Base-by-base conservation (phyloP, 92 coral and sea anemone genomes). In the Porites evermanni region DNA sequence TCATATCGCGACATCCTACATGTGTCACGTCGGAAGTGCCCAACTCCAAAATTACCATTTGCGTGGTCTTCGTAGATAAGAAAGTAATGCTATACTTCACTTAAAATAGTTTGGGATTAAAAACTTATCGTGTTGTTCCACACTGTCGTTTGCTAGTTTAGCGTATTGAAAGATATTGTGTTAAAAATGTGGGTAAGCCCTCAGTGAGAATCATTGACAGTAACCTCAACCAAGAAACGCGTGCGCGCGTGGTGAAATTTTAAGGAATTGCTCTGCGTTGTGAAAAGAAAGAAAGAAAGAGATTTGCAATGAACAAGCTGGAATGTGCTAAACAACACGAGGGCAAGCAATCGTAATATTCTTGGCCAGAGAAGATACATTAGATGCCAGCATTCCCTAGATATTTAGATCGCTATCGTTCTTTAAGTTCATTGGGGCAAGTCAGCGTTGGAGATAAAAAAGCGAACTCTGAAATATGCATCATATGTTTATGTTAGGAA, bases 41-140 rank as follows among this genome's bases (percentile, higher is more conserved):
- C 64, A n/a, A 65, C 19, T 74, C 87, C 52, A 83, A 20, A 76
- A 83, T 83, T 73, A 74, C 47, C 87, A 73, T 53, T 83, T 84
- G 85, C 67, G 83, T 94, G 98, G 71, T 74, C 44, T 76, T 68
- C 70, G 44, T 89, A 92, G 98, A 94, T 94, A 94, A 94, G 93
- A n/a, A 2, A 32, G 95, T 92, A 94, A 94, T 88, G 91, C 76
- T 82, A 94, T 78, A 90, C 92, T 83, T n/a, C 3, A 18, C 44
- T 38, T 64, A 52, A 67, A 68, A 67, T 80, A 80, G 64, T 84
- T 80, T 74, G 79, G 89, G 88, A 84, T 90, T 91, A 92, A 92
- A 89, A 89, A 92, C 91, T 92, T 89, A 86, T 73, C 84, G 68
- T 64, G 91, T 75, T 74, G 89, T 82, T 81, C 60, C 87, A 83